Conservation (phyloP, 1,140 invertebrate species). For the Philaenus spumarius region DNA sequence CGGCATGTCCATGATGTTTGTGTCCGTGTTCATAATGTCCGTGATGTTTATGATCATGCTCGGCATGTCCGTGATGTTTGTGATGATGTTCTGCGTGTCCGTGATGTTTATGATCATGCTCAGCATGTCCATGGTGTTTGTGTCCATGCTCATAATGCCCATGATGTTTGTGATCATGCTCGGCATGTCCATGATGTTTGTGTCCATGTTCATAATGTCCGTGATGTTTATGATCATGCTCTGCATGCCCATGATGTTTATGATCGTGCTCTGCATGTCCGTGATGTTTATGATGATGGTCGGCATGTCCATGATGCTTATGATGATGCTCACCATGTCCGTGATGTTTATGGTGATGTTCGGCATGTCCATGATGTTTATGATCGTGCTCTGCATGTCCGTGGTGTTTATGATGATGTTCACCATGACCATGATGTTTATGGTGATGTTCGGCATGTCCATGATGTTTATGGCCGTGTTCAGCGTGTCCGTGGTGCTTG, state of each 20-base stretch:
- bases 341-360: conserved; percentile 11
- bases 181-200: conserved; percentile 8
- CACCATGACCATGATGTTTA: conserved; percentile 10
- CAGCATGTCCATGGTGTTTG: conserved; percentile 1
- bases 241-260: conserved; percentile 9
- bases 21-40: neutral
- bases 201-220: conserved; percentile 4
- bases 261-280: conserved; percentile 6
- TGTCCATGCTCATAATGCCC: conserved; percentile 9
- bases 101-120: conserved; percentile 2
- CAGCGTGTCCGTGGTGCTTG: conserved; percentile 1
- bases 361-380: conserved; percentile 14
- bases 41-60: conserved; percentile 10
- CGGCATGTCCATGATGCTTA: conserved; percentile 4
- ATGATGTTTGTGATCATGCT: conserved; percentile 2
- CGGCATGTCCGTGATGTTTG: conserved; percentile 9
- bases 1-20: conserved; percentile 7
- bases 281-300: conserved; percentile 7
- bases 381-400: conserved; percentile 15
- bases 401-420: conserved; percentile 12
- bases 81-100: neutral
- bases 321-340: conserved; percentile 5
- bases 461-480: conserved; percentile 3
- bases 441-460: conserved; percentile 7
- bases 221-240: conserved; percentile 2